Evolutionary conservation across 2,797 vertebrate genomes (phyloP), one percentile per base, ranked within the genome.

Genomic region (Helarctos malayanus): DNA sequence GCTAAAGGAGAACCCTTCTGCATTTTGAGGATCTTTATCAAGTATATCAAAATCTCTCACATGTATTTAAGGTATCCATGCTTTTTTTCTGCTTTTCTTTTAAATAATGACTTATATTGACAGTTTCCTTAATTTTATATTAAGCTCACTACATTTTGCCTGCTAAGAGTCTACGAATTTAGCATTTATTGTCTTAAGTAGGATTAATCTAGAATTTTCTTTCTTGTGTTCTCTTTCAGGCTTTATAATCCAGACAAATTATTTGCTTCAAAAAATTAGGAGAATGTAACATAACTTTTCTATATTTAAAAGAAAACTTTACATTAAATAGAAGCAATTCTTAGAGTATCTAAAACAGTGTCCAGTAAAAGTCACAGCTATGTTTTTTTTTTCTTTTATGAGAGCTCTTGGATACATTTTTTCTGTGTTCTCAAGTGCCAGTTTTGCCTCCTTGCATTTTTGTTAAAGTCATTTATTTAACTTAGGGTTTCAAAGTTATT

Each of bases 91-190:
- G 25, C 1, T 78, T 27, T 76, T 91, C n/a, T 54, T 52, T 82
- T 75, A 29, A 49, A 19, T 79, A 86, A 93, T 57, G 38, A 89
- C 32, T 92, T 57, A 76, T 27, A 35, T 59, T 69, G 63, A 54
- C 8, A 49, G 0, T 76, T 83, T 88, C 15, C 35, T 71, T 90
- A 73, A 89, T 92, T 84, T 92, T 83, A 65, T 56, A 56, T 18
- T 79, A 63, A 82, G 27, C 21, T 93, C 65, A 18, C 27, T 79
- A 32, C 56, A 59, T 88, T 97, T 96, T 93, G n/a, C 38, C 69
- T 45, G 29, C 45, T 47, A 54, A 54, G 85, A 63, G 21, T 91
- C n/a, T 54, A 84, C 61, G 49, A 93, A 85, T 35, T 93, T 68
- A 81, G 18, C n/a, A 59, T 79, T 89, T 78, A 54, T 47, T 73